Evolutionary conservation across 2,113 vertebrate genomes (phyloP).

Genomic region (Lycaon pictus): DNA sequence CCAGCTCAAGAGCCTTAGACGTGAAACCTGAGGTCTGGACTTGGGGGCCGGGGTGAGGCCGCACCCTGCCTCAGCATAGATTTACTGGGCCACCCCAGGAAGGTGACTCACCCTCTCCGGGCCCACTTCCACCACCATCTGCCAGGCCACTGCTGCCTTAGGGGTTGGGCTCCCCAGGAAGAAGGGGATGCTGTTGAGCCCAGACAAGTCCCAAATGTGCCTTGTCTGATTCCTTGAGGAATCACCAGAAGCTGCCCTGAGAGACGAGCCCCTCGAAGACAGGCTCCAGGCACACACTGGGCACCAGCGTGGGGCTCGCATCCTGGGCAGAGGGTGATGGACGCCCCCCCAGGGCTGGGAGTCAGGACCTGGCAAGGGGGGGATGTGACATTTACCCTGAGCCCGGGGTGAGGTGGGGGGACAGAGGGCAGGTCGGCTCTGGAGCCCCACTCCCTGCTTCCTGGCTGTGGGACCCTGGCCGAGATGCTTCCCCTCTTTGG

Average conservation of each 20-base stretch:
- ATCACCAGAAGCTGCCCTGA: not conserved
- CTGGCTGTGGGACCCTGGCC: not conserved
- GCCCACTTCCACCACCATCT: not conserved
- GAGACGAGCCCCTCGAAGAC: not conserved
- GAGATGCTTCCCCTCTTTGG: not conserved
- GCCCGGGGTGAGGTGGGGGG: not conserved
- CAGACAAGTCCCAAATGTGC: not conserved
- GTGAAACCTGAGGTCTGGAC: not conserved
- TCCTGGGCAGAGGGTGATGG: too few species aligned
- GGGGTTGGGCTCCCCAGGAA: not conserved
- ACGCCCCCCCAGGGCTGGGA: not conserved
- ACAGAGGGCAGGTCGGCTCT: not conserved
- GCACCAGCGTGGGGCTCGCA: fast-evolving
- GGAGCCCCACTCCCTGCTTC: not conserved
- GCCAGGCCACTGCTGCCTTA: fast-evolving
- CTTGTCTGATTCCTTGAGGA: not conserved
- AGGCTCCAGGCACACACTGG: too few species aligned
- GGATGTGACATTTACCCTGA: not conserved
- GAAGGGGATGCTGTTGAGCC: not conserved
- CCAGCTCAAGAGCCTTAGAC: not conserved
- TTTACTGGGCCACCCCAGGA: not conserved
- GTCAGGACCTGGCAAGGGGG: not conserved
- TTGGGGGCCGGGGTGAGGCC: fast-evolving
- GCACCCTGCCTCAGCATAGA: not conserved
- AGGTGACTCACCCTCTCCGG: not conserved